Conservation (phyloP, 2,113 vertebrate species). For the Clarias batrachus region DNA sequence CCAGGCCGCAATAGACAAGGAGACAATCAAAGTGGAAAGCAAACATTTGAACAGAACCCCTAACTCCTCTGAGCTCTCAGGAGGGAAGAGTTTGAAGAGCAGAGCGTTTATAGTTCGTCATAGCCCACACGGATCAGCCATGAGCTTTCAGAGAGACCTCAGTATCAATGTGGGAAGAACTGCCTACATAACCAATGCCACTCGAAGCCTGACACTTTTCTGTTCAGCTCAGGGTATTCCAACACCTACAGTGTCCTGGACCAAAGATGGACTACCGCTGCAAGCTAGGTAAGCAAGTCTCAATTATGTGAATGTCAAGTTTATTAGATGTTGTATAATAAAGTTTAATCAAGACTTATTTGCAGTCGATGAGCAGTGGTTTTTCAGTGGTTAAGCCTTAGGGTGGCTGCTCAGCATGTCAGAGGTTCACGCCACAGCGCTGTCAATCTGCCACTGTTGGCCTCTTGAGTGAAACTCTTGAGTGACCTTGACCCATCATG, state of each 20-base stretch:
- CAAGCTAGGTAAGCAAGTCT: constrained; percentile 56
- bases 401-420: neutral
- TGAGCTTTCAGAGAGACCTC: constrained; percentile 78
- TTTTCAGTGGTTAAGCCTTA: neutral
- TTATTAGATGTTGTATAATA: neutral
- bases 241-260: constrained; percentile 78
- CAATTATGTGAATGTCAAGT: neutral
- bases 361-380: neutral
- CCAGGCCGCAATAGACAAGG: constrained; percentile 57
- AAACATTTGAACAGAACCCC: constrained; percentile 63
- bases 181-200: constrained; percentile 77
- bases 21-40: constrained; percentile 54
- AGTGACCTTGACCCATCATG: neutral
- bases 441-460: neutral
- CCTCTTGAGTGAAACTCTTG: neutral
- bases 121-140: constrained; percentile 57
- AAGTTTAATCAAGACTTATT: neutral
- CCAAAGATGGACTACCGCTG: constrained; percentile 77
- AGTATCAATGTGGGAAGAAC: constrained; percentile 74
- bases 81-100: constrained; percentile 53
- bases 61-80: constrained; percentile 62
- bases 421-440: neutral
- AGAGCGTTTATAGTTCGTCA: constrained; percentile 71
- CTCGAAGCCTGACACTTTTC: constrained; percentile 70
- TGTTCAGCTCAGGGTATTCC: constrained; percentile 69